Base-by-base conservation (phyloP, 1,140 invertebrate species). In the Odontomachus brunneus region DNA sequence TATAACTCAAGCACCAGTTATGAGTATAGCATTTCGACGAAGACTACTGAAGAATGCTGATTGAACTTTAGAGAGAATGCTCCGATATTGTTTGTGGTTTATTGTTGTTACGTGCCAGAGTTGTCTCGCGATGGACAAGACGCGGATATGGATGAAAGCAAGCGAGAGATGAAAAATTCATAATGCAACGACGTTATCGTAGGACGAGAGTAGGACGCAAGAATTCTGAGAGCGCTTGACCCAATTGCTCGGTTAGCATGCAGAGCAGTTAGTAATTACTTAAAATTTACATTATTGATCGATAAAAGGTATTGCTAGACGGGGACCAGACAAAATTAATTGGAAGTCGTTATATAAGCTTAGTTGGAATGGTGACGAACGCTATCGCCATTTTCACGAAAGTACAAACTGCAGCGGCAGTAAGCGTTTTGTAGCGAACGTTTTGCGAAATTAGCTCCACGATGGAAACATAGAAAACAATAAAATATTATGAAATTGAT, bases 271-370 rank as follows among this genome's bases (percentile, higher is more conserved):
- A 76, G 74, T 78, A 78, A 78, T 78, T 78, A 78, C 49, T 78
- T 55, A 67, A 78, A 78, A 78, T 78, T 78, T 57, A 55, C 74
- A 78, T 78, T 78, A 78, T 78, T 78, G 74, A 67, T 67, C 59
- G 60, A 4, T 49, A 3, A 55, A 57, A 55, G 29, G 22, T 22
- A 67, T 55, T 12, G 22, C 17, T 26, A 53, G 12, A 78, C 33
- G 7, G 15, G 44, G 33, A 78, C 29, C 33, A 55, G 49, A 78
- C 33, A 67, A 78, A 78, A 78, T 78, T 78, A 67, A 78, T 78
- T 67, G 22, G 0, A 67, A 78, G 51, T n/a, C 51, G 33, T 78
- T 78, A 78, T 14, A 78, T 66, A 38, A 66, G 49, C 49, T 78
- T 17, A 29, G n/a, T 63, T 67, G 55, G n/a, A 78, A 76, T 24